Evolutionary conservation across 1,140 invertebrate species (phyloP).

Genomic region (Brachionus plicatilis): DNA sequence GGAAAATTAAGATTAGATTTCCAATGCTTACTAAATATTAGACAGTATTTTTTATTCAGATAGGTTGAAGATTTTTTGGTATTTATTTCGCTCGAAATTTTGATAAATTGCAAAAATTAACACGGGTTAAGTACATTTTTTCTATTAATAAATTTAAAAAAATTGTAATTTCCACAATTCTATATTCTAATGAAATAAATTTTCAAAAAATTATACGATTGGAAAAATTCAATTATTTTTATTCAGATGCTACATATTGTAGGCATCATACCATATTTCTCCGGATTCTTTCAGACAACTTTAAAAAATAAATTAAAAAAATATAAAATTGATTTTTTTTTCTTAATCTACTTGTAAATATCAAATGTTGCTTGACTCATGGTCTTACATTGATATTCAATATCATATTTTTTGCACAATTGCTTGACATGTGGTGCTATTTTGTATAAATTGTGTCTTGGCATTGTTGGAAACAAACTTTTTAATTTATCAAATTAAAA

Average conservation of each 20-base stretch:
- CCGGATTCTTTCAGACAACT: constrained; percentile 51
- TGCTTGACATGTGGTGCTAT: constrained; percentile 43
- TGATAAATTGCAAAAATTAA: too few species aligned
- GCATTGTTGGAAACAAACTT: constrained; percentile 46
- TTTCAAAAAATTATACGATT: too few species aligned
- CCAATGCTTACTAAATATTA: too few species aligned
- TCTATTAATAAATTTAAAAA: too few species aligned
- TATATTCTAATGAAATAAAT: too few species aligned
- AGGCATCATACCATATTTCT: constrained; percentile 53
- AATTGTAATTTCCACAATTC: too few species aligned
- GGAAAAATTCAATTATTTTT: too few species aligned
- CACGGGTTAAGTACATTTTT: too few species aligned
- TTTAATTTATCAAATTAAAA: background rate
- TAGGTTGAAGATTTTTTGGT: too few species aligned
- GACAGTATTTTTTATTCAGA: too few species aligned
- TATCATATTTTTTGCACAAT: constrained; percentile 43
- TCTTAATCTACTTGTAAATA: constrained; percentile 41
- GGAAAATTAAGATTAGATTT: too few species aligned
- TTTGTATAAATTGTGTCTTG: constrained; percentile 44
- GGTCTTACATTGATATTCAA: constrained; percentile 43
- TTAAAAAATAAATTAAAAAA: background rate
- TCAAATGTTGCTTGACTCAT: constrained; percentile 42
- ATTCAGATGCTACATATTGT: constrained; percentile 33
- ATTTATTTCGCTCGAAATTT: too few species aligned
- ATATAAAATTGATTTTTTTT: background rate